Percentiles rank a stretch among this genome's conserved stretches.
Conservation (phyloP, 2,797 vertebrate species). For the Florisuga fusca region DNA sequence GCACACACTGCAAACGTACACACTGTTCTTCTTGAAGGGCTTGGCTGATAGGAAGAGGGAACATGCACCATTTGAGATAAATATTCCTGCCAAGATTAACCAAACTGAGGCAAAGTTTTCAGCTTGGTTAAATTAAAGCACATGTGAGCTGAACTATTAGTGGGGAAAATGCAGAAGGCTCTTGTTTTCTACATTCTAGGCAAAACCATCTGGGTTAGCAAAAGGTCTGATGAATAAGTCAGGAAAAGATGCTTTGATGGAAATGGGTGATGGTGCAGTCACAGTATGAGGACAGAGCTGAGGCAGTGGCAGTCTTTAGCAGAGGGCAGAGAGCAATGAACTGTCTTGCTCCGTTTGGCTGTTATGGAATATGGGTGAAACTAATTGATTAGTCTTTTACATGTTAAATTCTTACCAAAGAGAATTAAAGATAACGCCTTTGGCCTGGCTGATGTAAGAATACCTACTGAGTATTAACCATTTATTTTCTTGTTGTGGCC, state of each 20-base stretch:
- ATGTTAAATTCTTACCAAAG: not conserved
- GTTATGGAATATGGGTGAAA: not conserved
- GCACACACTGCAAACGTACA: not conserved
- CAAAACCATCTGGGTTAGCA: not conserved
- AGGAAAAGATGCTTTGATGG: not conserved
- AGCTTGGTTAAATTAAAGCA: not conserved
- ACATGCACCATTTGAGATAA: fast-evolving
- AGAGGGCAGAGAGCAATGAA: not conserved
- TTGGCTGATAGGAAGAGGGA: not conserved
- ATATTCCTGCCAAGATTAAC: not conserved
- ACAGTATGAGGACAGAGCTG: not conserved
- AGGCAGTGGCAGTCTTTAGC: not conserved
- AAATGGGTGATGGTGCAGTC: not conserved
- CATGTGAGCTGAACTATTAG: not conserved
- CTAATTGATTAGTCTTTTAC: not conserved
- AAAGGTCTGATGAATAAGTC: not conserved
- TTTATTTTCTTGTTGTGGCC: not conserved
- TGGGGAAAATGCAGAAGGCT: not conserved
- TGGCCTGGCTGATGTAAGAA: not conserved
- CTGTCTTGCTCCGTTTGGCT: not conserved
- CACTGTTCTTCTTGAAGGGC: not conserved
- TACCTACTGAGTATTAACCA: not conserved
- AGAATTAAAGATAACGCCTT: not conserved
- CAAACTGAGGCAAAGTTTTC: not conserved
- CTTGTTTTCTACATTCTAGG: not conserved